phyloP scores from a whole-genome alignment of 2,888 invertebrate genomes.

The Drosophila flavopinicola region DNA sequence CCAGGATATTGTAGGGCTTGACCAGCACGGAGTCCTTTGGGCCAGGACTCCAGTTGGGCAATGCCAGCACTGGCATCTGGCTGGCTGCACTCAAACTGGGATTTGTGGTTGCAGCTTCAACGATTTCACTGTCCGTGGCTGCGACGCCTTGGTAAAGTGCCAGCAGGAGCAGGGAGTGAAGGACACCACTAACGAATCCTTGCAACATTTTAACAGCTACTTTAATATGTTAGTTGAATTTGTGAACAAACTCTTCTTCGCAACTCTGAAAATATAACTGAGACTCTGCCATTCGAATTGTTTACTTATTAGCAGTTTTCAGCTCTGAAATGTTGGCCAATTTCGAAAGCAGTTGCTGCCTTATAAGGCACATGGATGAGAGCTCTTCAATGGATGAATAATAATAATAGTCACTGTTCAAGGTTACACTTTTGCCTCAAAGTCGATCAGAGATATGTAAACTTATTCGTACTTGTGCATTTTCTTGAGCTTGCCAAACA shows the following conservation, averaged over 20 bases:
- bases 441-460: conserved; percentile 23
- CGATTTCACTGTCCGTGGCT: conserved; percentile 61
- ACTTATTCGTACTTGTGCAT: background rate
- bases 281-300: conserved; percentile 12
- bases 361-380: conserved; percentile 49
- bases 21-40: conserved; percentile 47
- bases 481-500: background rate
- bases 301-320: conserved; percentile 37
- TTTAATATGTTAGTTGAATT: background rate
- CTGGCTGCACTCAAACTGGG: conserved; percentile 2
- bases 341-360: conserved; percentile 61
- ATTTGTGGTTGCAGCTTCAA: conserved; percentile 46
- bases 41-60: conserved; percentile 15
- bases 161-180: conserved; percentile 20
- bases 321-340: conserved; percentile 7
- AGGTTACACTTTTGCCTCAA: conserved; percentile 36
- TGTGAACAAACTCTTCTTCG: conserved; percentile 3
- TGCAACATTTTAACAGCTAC: conserved; percentile 16
- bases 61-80: conserved; percentile 2
- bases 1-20: conserved; percentile 77
- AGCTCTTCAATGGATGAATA: conserved; percentile 42
- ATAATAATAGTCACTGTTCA: conserved; percentile 28
- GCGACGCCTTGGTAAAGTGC: conserved; percentile 11
- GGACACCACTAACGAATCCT: conserved; percentile 1
- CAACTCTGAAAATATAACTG: conserved; percentile 45